phyloP scores from a whole-genome alignment of 92 coral and sea anemone species.

The Heliopora coerulea region DNA sequence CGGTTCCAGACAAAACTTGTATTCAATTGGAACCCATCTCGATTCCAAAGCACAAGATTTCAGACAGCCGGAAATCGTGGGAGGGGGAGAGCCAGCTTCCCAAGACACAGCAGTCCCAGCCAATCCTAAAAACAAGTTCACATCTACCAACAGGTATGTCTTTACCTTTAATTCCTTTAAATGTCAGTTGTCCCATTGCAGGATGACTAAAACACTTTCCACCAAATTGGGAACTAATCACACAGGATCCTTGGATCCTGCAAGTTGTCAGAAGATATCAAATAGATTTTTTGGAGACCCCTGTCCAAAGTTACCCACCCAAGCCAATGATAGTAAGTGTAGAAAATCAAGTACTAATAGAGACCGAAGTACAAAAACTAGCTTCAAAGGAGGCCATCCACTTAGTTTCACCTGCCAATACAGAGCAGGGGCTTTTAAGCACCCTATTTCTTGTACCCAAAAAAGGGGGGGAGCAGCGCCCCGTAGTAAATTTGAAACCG shows the following conservation, averaged over 20 bases:
- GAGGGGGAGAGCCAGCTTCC: conserved; percentile 13
- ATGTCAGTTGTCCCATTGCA: conserved; percentile 43
- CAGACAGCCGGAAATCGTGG: no score
- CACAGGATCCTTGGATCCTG: conserved; percentile 52
- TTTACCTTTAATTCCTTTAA: conserved; percentile 23
- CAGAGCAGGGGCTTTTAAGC: conserved; percentile 48
- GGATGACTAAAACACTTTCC: conserved; percentile 37
- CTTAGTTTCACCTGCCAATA: conserved; percentile 36
- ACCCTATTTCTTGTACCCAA: conserved; percentile 53
- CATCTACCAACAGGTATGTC: not conserved
- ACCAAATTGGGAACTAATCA: conserved; percentile 40
- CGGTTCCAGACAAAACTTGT: not conserved
- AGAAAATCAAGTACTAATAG: conserved; percentile 4
- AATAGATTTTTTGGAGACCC: conserved; percentile 21
- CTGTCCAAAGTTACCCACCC: conserved; percentile 17
- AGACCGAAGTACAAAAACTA: conserved; percentile 48
- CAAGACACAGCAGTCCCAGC: not conserved
- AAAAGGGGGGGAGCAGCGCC: conserved; percentile 60
- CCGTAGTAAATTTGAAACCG: conserved; percentile 50
- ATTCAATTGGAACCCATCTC: not conserved
- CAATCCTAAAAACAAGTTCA: not conserved
- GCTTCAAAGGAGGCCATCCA: conserved; percentile 54
- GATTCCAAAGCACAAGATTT: conserved; percentile 1
- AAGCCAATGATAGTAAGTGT: not conserved
- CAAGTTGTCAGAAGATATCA: conserved; percentile 16